These are phyloP conservation scores for Micrasema longulum DNA, from an alignment of 1,140 invertebrate genomes.

Conservation along the genomic window DNA sequence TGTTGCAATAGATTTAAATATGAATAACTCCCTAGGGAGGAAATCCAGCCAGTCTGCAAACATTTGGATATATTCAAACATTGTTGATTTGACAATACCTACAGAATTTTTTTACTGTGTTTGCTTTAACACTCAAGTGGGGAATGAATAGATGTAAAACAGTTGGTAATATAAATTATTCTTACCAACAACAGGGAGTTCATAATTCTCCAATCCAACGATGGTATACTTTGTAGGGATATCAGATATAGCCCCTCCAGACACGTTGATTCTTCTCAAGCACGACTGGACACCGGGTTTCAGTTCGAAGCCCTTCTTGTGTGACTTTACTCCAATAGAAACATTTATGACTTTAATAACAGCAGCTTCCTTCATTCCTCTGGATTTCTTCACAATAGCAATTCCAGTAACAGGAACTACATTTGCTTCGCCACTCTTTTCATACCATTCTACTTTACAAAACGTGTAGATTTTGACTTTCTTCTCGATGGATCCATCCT, in stretches of 20 bases:
- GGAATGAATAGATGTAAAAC: no score
- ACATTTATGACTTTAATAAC: constrained; percentile 71
- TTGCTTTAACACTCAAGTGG: no score
- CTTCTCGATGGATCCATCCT: constrained; percentile 71
- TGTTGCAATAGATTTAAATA: no score
- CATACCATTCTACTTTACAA: constrained; percentile 77
- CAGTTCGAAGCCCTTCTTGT: constrained; percentile 71
- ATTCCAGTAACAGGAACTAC: constrained; percentile 71
- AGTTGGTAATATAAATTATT: no score
- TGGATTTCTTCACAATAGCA: constrained; percentile 68
- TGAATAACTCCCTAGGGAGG: no score
- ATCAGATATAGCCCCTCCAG: constrained; percentile 72
- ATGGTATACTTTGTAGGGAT: constrained; percentile 77
- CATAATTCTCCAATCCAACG: constrained; percentile 75
- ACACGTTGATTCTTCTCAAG: constrained; percentile 71
- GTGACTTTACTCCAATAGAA: constrained; percentile 69
- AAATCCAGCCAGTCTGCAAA: no score
- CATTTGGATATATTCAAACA: no score
- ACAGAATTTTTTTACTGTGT: no score
- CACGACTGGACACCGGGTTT: constrained; percentile 73
- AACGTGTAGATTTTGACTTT: constrained; percentile 72
- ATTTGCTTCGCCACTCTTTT: constrained; percentile 70
- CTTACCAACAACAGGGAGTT: constrained; percentile 82
- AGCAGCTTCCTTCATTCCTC: constrained; percentile 62
- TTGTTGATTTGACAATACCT: no score